phyloP scores from a whole-genome alignment of 2,797 vertebrate genomes.

The Trachurus trachurus region DNA sequence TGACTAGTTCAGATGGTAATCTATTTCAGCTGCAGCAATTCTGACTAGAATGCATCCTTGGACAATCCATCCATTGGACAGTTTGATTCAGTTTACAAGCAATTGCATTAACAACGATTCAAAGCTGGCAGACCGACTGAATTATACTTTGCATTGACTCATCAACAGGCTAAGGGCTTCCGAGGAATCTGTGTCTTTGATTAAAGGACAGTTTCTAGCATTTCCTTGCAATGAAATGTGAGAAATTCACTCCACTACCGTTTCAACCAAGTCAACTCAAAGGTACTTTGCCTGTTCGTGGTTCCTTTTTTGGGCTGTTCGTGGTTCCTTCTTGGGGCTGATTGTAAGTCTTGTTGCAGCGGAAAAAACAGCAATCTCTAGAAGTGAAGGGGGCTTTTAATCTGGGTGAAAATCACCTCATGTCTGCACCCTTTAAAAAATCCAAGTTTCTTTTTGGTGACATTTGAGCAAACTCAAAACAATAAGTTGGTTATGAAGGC shows the following conservation, averaged over 20 bases:
- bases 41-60: conserved; percentile 4
- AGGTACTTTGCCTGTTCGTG: conserved; percentile 20
- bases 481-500: not conserved
- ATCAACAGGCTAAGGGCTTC: conserved; percentile 38
- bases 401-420: conserved; percentile 1
- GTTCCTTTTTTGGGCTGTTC: conserved; percentile 22
- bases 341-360: conserved; percentile 10
- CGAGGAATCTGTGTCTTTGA: conserved; percentile 48
- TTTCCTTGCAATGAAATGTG: conserved; percentile 19
- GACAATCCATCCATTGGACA: conserved; percentile 5
- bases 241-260: conserved; percentile 32
- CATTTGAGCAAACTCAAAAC: conserved; percentile 12
- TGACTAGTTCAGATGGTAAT: not conserved
- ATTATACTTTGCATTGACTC: conserved; percentile 25
- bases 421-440: not conserved
- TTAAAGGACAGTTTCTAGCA: conserved; percentile 29
- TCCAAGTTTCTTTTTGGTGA: conserved; percentile 17
- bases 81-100: conserved; percentile 25
- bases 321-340: too few species aligned
- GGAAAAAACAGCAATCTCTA: conserved; percentile 13
- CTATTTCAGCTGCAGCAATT: conserved; percentile 17
- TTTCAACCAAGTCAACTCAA: conserved; percentile 37
- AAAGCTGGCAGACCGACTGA: conserved; percentile 28
- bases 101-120: conserved; percentile 30
- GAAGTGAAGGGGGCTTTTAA: not conserved